Percentiles rank a stretch among this genome's conserved stretches.
These are phyloP conservation scores for Pseudomyrmex sp. DNA, from an alignment of 1,140 invertebrate genomes.

Conservation along the genomic window DNA sequence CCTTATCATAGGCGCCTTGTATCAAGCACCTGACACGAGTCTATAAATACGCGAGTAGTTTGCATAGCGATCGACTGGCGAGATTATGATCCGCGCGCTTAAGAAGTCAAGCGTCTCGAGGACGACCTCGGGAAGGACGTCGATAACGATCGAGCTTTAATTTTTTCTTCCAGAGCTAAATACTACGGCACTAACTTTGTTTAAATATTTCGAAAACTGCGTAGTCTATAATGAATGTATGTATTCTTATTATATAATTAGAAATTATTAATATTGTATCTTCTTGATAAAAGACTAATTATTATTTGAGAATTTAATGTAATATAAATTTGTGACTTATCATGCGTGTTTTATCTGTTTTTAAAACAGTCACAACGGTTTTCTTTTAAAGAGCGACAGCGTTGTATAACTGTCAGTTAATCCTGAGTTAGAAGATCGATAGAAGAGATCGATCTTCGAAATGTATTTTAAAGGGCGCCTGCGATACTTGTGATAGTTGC, in stretches of 20 bases:
- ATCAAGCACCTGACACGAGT: constrained; percentile 66
- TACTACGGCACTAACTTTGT: neutral
- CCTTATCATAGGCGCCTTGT: constrained; percentile 58
- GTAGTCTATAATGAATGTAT: neutral
- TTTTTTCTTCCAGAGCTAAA: neutral
- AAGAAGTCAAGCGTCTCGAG: constrained; percentile 30
- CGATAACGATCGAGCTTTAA: neutral
- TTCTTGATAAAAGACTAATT: neutral
- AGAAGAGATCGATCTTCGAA: neutral
- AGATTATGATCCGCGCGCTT: constrained; percentile 68
- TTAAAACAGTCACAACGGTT: neutral
- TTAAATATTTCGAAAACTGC: neutral
- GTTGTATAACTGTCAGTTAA: neutral
- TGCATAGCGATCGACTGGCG: constrained; percentile 59
- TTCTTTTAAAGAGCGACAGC: neutral
- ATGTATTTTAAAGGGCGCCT: neutral
- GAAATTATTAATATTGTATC: neutral
- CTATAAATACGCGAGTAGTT: constrained; percentile 71
- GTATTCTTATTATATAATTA: neutral
- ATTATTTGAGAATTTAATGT: neutral
- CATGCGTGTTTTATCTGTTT: neutral
- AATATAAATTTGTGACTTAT: neutral
- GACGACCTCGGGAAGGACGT: constrained; percentile 2
- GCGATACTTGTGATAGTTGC: constrained; percentile 23
- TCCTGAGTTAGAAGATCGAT: neutral